These are phyloP conservation scores for Scatophagus argus DNA, from an alignment of 2,113 vertebrate species.

Conservation along the genomic window DNA sequence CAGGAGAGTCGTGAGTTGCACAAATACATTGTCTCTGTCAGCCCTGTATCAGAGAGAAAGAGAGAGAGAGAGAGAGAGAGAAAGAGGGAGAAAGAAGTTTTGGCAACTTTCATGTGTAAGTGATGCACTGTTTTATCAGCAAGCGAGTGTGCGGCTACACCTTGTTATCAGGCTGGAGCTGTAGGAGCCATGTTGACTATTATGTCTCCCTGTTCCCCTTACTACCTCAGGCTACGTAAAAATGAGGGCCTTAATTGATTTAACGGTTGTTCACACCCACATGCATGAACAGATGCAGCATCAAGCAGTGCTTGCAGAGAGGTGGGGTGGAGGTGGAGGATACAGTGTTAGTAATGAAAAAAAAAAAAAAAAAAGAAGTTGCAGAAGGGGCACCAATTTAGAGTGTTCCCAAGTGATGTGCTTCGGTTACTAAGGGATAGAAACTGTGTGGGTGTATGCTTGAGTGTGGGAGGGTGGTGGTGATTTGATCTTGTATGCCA, in stretches of 20 bases:
- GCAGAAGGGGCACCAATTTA: constrained; percentile 66
- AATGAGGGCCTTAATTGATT: constrained; percentile 69
- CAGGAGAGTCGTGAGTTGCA: constrained; percentile 40
- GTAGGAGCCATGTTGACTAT: constrained; percentile 41
- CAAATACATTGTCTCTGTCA: constrained; percentile 56
- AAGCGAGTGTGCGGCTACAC: constrained; percentile 28
- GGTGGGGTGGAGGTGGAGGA: neutral
- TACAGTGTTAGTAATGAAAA: too few relatives aligned
- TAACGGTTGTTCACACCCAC: constrained; percentile 66
- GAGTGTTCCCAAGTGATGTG: constrained; percentile 54
- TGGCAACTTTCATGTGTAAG: constrained; percentile 42
- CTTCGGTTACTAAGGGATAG: constrained; percentile 50
- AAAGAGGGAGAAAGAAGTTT: constrained; percentile 6
- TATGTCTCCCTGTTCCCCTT: constrained; percentile 40
- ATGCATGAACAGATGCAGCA: constrained; percentile 60
- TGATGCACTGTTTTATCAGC: constrained; percentile 57
- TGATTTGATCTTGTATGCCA: constrained; percentile 63
- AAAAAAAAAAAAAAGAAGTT: constrained; percentile 41
- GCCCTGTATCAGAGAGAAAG: constrained; percentile 20
- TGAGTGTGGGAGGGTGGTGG: constrained; percentile 17
- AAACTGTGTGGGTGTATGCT: constrained; percentile 48
- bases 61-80: constrained; percentile 13
- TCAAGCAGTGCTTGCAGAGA: constrained; percentile 16
- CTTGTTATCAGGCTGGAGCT: constrained; percentile 57
- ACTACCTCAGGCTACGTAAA: constrained; percentile 50